Conservation (phyloP, 2,888 invertebrate genomes). For the Ariolimax columbianus region DNA sequence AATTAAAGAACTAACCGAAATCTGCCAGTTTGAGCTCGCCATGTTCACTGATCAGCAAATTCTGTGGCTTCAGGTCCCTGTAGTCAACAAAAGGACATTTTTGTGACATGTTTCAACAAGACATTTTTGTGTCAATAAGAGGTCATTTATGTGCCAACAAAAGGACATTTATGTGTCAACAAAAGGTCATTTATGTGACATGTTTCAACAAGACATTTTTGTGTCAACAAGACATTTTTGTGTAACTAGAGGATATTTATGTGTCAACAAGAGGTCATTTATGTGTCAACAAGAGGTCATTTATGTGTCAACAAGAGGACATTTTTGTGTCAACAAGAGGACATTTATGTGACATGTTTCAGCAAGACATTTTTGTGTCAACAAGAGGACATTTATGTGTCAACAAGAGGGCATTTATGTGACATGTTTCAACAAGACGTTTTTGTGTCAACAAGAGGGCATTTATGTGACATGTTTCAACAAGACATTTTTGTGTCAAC, state of each 20-base stretch:
- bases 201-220: background rate
- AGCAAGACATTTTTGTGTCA: background rate
- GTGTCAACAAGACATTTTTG: too few relatives aligned
- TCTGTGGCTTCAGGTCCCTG: constrained; percentile 84
- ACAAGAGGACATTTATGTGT: too few relatives aligned
- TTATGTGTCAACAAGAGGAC: background rate
- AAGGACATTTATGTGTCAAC: background rate
- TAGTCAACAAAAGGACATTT: background rate
- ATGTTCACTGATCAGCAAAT: constrained; percentile 83
- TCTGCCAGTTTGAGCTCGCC: constrained; percentile 84
- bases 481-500: background rate
- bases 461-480: background rate
- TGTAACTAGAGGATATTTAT: too few relatives aligned
- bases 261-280: too few relatives aligned
- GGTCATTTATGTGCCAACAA: background rate
- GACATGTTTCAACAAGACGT: background rate
- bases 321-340: background rate
- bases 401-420: too few relatives aligned
- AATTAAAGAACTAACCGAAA: constrained; percentile 78
- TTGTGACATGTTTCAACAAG: background rate
- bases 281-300: background rate
- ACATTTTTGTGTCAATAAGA: background rate
- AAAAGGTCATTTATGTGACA: background rate
- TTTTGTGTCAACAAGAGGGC: background rate
- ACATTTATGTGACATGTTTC: background rate